A percentile compares a stretch with the other conserved stretches of the same genome.
Conservation (phyloP, 2,888 invertebrate species). For the Brachypterus glaber region DNA sequence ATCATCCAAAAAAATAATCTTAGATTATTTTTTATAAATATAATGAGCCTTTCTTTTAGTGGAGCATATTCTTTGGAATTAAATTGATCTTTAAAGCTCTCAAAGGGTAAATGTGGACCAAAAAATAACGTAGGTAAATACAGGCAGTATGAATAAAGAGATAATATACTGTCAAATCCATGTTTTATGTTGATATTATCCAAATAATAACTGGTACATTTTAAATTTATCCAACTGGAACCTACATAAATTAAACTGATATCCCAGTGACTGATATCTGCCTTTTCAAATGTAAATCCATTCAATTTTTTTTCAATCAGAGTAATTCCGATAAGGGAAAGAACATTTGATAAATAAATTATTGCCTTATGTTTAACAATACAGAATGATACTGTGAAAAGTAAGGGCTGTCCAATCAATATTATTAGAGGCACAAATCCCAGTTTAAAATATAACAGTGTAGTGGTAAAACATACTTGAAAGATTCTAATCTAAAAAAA, state of each 20-base stretch:
- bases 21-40: constrained; percentile 42
- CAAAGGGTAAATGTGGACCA: constrained; percentile 76
- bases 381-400: constrained; percentile 38
- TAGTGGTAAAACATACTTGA: too few species aligned
- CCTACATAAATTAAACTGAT: constrained; percentile 46
- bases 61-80: constrained; percentile 26
- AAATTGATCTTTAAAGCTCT: constrained; percentile 52
- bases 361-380: neutral
- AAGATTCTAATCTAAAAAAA: too few species aligned
- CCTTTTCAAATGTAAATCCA: neutral
- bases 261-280: constrained; percentile 37
- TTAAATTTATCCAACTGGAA: constrained; percentile 62
- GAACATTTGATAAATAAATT: neutral
- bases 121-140: constrained; percentile 76
- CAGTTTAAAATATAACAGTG: too few species aligned
- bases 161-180: constrained; percentile 26
- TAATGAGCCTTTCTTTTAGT: constrained; percentile 35
- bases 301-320: neutral
- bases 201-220: constrained; percentile 67
- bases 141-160: constrained; percentile 63
- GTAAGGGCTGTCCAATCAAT: constrained; percentile 43
- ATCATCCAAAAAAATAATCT: constrained; percentile 59
- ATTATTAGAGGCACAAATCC: too few species aligned
- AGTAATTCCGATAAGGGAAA: neutral
- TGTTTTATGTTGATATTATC: constrained; percentile 39